A percentile compares a stretch with the other conserved stretches of the same genome.
These are phyloP conservation scores for Neotragus moschatus DNA, from an alignment of 2,113 vertebrate species.

Conservation along the genomic window DNA sequence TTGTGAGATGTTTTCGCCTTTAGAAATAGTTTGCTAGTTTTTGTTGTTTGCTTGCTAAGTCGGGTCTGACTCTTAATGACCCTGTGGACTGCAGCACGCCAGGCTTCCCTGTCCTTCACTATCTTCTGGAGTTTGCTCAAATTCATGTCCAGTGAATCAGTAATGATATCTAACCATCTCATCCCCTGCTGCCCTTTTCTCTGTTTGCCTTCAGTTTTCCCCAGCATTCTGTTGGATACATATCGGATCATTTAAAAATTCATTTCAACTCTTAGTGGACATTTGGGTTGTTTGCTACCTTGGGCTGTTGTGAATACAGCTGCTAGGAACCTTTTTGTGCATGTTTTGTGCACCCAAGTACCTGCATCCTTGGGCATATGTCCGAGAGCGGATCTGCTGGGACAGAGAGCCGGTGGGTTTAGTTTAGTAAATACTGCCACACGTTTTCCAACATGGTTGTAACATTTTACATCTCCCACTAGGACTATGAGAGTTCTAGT, in stretches of 20 bases:
- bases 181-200: not conserved
- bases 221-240: not conserved
- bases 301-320: not conserved
- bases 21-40: not conserved
- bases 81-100: not conserved
- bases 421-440: not conserved
- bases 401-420: accelerated
- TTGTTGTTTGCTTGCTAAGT: not conserved
- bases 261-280: not conserved
- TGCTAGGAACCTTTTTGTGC: not conserved
- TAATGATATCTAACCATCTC: not conserved
- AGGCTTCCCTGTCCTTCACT: not conserved
- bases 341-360: not conserved
- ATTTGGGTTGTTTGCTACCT: not conserved
- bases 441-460: not conserved
- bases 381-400: not conserved
- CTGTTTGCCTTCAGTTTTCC: not conserved
- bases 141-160: not conserved
- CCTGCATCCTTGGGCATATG: not conserved
- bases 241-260: not conserved
- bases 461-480: not conserved
- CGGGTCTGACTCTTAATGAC: not conserved
- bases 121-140: not conserved
- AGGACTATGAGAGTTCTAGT: not conserved
- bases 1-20: not conserved